Base-by-base conservation (phyloP, 2,797 vertebrate species). In the Bovichtus diacanthus region DNA sequence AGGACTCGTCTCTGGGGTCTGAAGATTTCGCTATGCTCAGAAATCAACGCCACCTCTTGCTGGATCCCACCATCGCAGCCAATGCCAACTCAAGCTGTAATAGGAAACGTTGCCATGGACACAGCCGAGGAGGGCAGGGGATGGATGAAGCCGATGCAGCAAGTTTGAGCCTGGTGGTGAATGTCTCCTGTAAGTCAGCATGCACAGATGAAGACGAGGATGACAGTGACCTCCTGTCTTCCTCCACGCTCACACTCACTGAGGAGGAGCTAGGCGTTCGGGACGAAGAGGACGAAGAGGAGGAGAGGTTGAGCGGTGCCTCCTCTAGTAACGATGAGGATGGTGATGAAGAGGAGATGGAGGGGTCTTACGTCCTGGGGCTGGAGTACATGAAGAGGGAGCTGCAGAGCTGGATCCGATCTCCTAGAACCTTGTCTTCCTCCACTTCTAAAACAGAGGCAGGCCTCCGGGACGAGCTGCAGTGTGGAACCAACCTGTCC, bases 81-180 rank as follows among this genome's bases (percentile, higher is more conserved):
- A 97, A 97, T n/a, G 94, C 93, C 29, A 85, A 76, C 74, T 59
- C 70, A 0, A 19, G 66, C 12, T 96, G 95, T 25, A 96, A 94
- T 76, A 92, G 95, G 83, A 98, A 95, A 85, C 95, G 91, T 43
- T 83, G 94, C 93, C 93, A 80, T 0, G 70, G 87, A 12, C 83
- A 69, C 44, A 62, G 66, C 18, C 74, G 65, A 15, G 61, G 63
- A 19, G 73, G 23, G 0, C 73, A 76, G 2, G 56, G 84, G 16
- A 27, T 58, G 61, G 98, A 99, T 18, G 97, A 99, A 62, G 94
- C 95, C 0, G 98, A 99, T 3, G 96, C 95, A 34, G 95, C 96
- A 38, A 99, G 97, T 73, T 85, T 99, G 90, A 99, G 98, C 92
- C 97, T 99, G 96, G 96, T 99, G 69, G 98, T 99, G 51, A 99